phyloP scores from a whole-genome alignment of 23 tunicate genomes.

The Aplidium turbinatum region DNA sequence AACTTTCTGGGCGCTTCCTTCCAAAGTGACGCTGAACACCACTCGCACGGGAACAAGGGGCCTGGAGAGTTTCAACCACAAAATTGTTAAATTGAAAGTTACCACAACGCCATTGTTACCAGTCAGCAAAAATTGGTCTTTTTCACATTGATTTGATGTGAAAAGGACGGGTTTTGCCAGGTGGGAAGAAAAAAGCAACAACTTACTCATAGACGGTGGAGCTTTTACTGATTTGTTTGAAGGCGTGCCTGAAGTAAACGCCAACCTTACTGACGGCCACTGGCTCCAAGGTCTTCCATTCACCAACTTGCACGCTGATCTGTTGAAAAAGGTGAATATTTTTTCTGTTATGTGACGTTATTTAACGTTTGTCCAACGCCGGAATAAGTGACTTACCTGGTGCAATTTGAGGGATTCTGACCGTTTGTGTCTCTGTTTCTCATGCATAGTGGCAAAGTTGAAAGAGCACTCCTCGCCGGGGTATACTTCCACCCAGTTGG shows the following conservation, averaged over 20 bases:
- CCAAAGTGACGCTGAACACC: constrained; percentile 82
- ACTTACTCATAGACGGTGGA: constrained; percentile 64
- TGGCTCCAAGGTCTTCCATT: constrained; percentile 74
- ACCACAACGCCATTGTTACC: too few species aligned
- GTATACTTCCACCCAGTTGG: constrained; percentile 28
- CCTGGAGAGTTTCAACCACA: constrained; percentile 24
- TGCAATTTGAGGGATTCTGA: constrained; percentile 48
- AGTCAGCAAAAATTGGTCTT: too few species aligned
- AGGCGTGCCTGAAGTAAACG: constrained; percentile 84
- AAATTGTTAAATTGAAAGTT: too few species aligned
- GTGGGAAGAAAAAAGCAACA: too few species aligned
- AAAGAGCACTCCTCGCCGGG: constrained; percentile 54
- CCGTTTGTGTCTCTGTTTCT: constrained; percentile 87
- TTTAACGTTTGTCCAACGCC: too few species aligned
- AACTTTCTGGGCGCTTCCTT: constrained; percentile 92
- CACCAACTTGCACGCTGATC: constrained; percentile 74
- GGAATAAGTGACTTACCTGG: constrained; percentile 48
- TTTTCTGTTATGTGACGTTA: too few species aligned
- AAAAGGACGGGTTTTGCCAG: too few species aligned
- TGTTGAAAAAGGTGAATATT: too few species aligned
- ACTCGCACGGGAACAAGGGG: constrained; percentile 70
- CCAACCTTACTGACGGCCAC: constrained; percentile 98
- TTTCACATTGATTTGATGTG: too few species aligned
- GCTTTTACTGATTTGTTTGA: constrained; percentile 61
- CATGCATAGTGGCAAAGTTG: constrained; percentile 65